Percentiles rank a stretch among this genome's conserved stretches.
Conservation (phyloP, 2,113 vertebrate species). For the Chlamydotis undulata region DNA sequence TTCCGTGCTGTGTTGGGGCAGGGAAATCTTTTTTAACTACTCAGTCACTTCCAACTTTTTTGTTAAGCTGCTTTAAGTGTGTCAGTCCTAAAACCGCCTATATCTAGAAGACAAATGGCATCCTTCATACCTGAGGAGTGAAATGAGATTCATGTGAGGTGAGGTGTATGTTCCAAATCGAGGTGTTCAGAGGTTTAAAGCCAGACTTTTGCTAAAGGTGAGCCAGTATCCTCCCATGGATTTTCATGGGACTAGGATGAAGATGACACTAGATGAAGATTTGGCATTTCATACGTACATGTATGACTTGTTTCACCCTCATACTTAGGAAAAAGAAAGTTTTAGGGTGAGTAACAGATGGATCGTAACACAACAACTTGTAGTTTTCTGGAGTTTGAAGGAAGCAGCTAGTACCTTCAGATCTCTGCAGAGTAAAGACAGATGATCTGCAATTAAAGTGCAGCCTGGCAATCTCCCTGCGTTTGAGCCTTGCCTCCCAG, state of each 20-base stretch:
- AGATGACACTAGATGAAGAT: not conserved
- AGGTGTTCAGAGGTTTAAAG: not conserved
- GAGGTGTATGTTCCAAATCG: not conserved
- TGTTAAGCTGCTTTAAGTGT: not conserved
- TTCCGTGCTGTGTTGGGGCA: not conserved
- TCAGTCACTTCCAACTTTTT: not conserved
- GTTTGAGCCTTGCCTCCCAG: not conserved
- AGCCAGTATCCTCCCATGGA: not conserved
- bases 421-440: not conserved
- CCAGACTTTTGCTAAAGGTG: not conserved
- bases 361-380: not conserved
- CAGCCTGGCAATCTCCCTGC: not conserved
- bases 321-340: not conserved
- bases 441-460: not conserved
- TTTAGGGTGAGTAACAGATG: not conserved
- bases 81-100: not conserved
- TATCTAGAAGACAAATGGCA: not conserved
- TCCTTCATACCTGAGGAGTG: not conserved
- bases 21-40: not conserved
- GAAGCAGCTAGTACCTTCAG: not conserved
- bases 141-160: not conserved
- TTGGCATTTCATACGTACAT: not conserved
- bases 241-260: not conserved
- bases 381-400: not conserved
- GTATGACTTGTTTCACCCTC: not conserved